phyloP scores from a whole-genome alignment of 2,888 invertebrate species.

The Anoplius nigerrimus region DNA sequence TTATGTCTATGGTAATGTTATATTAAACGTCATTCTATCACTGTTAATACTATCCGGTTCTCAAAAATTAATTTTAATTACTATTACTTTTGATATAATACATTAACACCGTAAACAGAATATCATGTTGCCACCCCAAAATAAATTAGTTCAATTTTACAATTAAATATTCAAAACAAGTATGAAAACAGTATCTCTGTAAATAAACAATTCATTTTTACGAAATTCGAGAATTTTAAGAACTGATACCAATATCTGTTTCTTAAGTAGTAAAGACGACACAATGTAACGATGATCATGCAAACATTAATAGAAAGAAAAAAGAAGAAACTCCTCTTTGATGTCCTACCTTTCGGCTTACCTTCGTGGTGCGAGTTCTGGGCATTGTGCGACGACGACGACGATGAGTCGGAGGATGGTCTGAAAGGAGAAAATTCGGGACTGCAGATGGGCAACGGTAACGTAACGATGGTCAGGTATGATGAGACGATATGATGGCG shows the following conservation, averaged over 20 bases:
- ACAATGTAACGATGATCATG: background rate
- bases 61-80: too few relatives aligned
- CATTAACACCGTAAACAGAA: too few relatives aligned
- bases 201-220: background rate
- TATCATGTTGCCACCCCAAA: too few relatives aligned
- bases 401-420: slow-evolving; percentile 73
- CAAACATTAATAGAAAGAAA: slow-evolving; percentile 1
- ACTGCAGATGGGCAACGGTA: slow-evolving; percentile 63
- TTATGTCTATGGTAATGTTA: background rate
- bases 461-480: slow-evolving; percentile 42
- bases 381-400: slow-evolving; percentile 69
- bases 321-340: slow-evolving; percentile 15
- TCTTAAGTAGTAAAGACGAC: background rate
- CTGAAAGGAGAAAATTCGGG: slow-evolving; percentile 77
- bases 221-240: background rate
- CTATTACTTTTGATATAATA: too few relatives aligned
- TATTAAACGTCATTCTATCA: too few relatives aligned
- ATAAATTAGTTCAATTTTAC: background rate
- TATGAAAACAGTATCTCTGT: too few relatives aligned
- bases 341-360: slow-evolving; percentile 65
- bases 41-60: too few relatives aligned
- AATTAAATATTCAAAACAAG: background rate
- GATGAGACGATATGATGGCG: slow-evolving; percentile 54
- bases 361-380: slow-evolving; percentile 74
- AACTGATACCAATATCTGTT: background rate